These are phyloP conservation scores for Potorous gilbertii DNA, from an alignment of 2,797 vertebrate genomes.

Conservation along the genomic window DNA sequence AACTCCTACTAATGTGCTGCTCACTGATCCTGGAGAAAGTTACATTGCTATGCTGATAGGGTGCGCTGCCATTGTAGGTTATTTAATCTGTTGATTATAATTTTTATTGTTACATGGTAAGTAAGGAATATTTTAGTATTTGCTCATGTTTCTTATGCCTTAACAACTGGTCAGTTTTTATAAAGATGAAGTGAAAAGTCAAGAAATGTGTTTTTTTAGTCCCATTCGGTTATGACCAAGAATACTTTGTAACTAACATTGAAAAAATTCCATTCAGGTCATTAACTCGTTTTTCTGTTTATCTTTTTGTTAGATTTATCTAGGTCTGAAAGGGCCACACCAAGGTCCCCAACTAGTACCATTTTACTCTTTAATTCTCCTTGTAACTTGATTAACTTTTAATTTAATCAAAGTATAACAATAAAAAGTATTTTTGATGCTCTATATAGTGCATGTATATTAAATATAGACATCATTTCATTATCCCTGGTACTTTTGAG, in stretches of 20 bases:
- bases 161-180: background rate
- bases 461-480: background rate
- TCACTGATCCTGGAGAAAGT: background rate
- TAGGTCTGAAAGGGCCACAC: background rate
- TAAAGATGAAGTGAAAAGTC: background rate
- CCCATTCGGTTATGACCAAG: background rate
- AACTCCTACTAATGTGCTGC: background rate
- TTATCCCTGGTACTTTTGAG: background rate
- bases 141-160: background rate
- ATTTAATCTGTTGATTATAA: background rate
- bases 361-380: background rate
- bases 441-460: background rate
- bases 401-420: background rate
- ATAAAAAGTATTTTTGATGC: background rate
- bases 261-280: background rate
- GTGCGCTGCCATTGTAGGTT: background rate
- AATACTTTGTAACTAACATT: background rate
- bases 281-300: background rate
- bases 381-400: background rate
- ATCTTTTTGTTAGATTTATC: background rate
- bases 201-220: background rate
- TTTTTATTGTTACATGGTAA: background rate
- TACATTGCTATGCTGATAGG: background rate
- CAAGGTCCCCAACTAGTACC: background rate
- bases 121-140: background rate